phyloP scores from a whole-genome alignment of 2,888 invertebrate genomes.

The Tetanocera ferruginea region DNA sequence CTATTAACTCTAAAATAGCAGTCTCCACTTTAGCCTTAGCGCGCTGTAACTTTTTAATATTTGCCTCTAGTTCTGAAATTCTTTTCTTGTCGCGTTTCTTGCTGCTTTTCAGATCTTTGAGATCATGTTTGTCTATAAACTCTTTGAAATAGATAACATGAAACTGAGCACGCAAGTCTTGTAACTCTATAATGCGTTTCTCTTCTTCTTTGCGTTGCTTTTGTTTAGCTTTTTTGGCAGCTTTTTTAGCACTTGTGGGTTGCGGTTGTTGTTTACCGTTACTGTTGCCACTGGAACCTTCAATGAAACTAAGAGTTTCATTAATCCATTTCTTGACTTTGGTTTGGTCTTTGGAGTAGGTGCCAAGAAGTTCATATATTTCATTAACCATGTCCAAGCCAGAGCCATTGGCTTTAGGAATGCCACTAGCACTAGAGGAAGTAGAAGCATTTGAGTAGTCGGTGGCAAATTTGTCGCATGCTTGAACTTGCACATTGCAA shows the following conservation, averaged over 20 bases:
- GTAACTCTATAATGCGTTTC: slow-evolving; percentile 65
- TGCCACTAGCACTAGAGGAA: neutral
- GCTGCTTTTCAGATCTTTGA: slow-evolving; percentile 61
- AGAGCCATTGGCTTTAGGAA: slow-evolving; percentile 40
- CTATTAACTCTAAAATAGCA: slow-evolving; percentile 66
- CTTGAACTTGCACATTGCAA: neutral
- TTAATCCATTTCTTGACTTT: slow-evolving; percentile 67
- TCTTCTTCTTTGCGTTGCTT: slow-evolving; percentile 68
- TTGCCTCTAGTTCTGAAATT: slow-evolving; percentile 64
- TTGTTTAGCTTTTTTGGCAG: slow-evolving; percentile 69
- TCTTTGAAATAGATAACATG: slow-evolving; percentile 68
- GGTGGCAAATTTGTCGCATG: neutral
- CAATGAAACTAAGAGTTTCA: slow-evolving; percentile 67
- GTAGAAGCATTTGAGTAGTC: slow-evolving; percentile 18
- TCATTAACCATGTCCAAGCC: slow-evolving; percentile 63
- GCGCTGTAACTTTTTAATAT: slow-evolving; percentile 67
- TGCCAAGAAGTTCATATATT: slow-evolving; percentile 64
- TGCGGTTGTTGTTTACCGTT: slow-evolving; percentile 60
- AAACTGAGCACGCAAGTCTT: slow-evolving; percentile 65
- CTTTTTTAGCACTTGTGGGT: slow-evolving; percentile 66
- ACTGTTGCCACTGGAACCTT: slow-evolving; percentile 56
- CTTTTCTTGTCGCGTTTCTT: slow-evolving; percentile 68
- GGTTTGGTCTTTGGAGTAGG: slow-evolving; percentile 60
- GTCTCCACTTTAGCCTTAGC: slow-evolving; percentile 68
- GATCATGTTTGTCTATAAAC: slow-evolving; percentile 63